Evolutionary conservation across 2,888 invertebrate genomes (phyloP), one percentile per base, ranked within the genome.

Genomic region (Tinea trinotella): DNA sequence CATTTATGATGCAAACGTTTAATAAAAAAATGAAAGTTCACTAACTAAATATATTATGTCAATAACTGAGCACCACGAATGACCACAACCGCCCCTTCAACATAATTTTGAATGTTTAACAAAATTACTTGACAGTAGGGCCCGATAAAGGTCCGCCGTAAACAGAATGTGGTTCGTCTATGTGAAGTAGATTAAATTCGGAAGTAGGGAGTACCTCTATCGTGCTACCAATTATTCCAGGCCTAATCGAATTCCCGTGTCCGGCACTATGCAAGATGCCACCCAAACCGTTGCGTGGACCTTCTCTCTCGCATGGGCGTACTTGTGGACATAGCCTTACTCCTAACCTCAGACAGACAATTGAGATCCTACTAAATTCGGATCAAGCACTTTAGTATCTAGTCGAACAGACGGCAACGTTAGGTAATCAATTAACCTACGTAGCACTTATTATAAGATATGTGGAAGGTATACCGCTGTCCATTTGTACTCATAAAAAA

Each of bases 171-270:
- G 50, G 30, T 24, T 22, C 19, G 48, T 3, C n/a, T n/a, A 40
- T 6, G 36, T 24, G 35, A 7, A 10, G 56, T 44, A 56, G 50
- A 56, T 54, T 56, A 49, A 56, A 54, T 56, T 50, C 49, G 50
- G 40, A 50, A 49, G 22, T 54, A 35, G 40, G 18, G 12, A 7
- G 2, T 13, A 7, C n/a, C 13, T 15, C 40, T 40, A 4, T 40
- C 40, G 40, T 22, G 52, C 57, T 46, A 50, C 9, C 54, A 57
- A 55, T 58, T 56, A 55, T 56, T 59, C 57, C 34, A 56, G 56
- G 52, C 54, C 55, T 60, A 60, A 60, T 60, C 59, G 60, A 60
- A 58, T 60, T 58, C 58, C 56, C 57, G 55, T 60, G 60, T 60
- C 55, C 56, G 15, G 40, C n/a, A 20, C 48, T 18, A 48, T 18